A percentile compares a stretch with the other conserved stretches of the same genome.
Conservation (phyloP, 2,888 invertebrate genomes). For the Watsonalla cultraria region DNA sequence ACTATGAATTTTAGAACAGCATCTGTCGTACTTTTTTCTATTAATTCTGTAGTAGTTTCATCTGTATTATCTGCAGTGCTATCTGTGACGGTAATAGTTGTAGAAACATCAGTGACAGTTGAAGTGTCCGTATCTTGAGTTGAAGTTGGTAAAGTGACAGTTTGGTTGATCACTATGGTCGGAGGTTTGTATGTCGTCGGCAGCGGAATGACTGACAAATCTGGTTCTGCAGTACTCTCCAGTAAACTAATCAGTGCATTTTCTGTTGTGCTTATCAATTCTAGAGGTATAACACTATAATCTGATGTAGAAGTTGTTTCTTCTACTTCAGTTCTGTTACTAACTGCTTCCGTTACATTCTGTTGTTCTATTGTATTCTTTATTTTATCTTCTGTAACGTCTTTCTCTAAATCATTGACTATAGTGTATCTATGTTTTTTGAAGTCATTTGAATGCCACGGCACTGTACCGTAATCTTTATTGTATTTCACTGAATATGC, state of each 20-base stretch:
- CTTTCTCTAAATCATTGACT: slow-evolving; percentile 32
- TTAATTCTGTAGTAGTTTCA: slow-evolving; percentile 14
- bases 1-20: neutral
- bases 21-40: no score
- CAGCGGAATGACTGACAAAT: slow-evolving; percentile 64
- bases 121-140: slow-evolving; percentile 12
- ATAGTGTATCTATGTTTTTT: slow-evolving; percentile 60
- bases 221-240: slow-evolving; percentile 56
- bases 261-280: slow-evolving; percentile 64
- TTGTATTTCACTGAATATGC: slow-evolving; percentile 56
- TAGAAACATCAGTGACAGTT: slow-evolving; percentile 4
- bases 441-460: slow-evolving; percentile 47
- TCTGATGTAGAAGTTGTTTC: slow-evolving; percentile 45
- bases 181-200: slow-evolving; percentile 44
- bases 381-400: slow-evolving; percentile 13
- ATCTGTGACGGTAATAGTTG: no score
- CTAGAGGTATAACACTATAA: slow-evolving; percentile 62
- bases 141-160: slow-evolving; percentile 49
- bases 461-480: slow-evolving; percentile 48
- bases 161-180: slow-evolving; percentile 43
- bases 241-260: slow-evolving; percentile 40
- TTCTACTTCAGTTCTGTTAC: slow-evolving; percentile 5
- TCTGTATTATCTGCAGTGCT: slow-evolving; percentile 15
- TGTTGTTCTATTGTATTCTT: slow-evolving; percentile 20
- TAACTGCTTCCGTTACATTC: slow-evolving; percentile 19